Evolutionary conservation across 2,113 vertebrate species (phyloP).

Genomic region (Setophaga coronata): DNA sequence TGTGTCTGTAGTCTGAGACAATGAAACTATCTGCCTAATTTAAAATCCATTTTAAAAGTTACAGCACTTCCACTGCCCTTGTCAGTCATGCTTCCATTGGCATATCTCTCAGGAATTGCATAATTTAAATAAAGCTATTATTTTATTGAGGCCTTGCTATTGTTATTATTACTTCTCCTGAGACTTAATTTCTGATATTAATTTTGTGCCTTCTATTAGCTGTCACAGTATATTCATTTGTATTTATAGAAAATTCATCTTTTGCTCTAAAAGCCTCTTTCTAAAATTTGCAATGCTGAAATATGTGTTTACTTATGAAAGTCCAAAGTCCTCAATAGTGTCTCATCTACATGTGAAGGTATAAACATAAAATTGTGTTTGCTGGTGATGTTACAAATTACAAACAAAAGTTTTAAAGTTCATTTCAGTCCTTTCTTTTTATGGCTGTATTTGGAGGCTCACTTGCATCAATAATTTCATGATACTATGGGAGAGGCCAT

Average conservation of each 20-base stretch:
- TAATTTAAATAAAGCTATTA: not conserved
- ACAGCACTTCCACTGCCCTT: not conserved
- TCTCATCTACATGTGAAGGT: not conserved
- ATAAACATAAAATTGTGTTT: not conserved
- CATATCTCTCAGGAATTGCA: not conserved
- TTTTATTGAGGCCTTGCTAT: not conserved
- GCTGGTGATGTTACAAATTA: not conserved
- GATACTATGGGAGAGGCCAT: not conserved
- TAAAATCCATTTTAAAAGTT: constrained; percentile 19
- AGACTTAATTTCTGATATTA: not conserved
- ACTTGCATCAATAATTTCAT: not conserved
- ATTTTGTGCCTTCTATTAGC: not conserved
- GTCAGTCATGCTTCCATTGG: not conserved
- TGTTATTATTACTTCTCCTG: not conserved
- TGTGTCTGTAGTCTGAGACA: constrained; percentile 15
- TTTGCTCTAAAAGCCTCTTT: not conserved
- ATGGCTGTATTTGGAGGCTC: not conserved
- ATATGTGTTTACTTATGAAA: not conserved
- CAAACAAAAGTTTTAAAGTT: not conserved
- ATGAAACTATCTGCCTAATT: constrained; percentile 7
- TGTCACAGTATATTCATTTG: not conserved
- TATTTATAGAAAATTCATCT: not conserved
- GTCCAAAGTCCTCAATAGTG: not conserved
- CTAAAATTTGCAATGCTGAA: not conserved
- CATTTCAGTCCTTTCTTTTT: not conserved